phyloP scores from a whole-genome alignment of 1,140 invertebrate genomes.

The Bombus affinis region DNA sequence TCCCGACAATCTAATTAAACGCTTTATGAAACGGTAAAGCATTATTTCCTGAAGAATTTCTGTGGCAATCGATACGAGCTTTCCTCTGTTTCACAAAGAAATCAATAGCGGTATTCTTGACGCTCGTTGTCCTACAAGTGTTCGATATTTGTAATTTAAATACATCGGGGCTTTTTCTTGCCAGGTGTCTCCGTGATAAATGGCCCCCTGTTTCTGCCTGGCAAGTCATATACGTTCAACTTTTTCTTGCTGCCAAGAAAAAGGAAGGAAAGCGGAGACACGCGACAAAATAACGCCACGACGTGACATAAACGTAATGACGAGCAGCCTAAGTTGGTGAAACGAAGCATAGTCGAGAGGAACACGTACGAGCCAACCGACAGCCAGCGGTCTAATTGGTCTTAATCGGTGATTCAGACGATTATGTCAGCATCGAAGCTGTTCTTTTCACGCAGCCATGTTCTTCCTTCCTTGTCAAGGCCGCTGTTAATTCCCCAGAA shows the following conservation, averaged over 20 bases:
- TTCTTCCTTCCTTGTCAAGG: slow-evolving; percentile 44
- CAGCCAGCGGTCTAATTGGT: slow-evolving; percentile 39
- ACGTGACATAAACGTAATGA: background rate
- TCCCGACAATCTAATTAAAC: background rate
- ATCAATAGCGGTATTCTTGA: background rate
- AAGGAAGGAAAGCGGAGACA: background rate
- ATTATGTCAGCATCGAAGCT: slow-evolving; percentile 38
- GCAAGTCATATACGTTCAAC: background rate
- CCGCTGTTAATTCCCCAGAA: slow-evolving; percentile 34
- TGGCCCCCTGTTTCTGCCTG: background rate
- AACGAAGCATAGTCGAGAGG: background rate
- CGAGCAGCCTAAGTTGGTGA: background rate
- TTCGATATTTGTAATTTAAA: slow-evolving; percentile 11
- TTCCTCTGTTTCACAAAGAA: background rate
- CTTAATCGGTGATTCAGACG: slow-evolving; percentile 59
- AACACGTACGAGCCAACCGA: too few relatives aligned
- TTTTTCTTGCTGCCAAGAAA: background rate
- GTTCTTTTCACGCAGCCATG: background rate
- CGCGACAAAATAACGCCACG: background rate
- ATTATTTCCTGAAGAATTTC: background rate
- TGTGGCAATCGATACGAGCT: too few relatives aligned
- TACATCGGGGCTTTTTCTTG: background rate
- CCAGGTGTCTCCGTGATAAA: background rate
- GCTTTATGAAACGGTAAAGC: background rate
- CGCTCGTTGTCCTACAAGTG: background rate